These are phyloP conservation scores for Drosophila heteroneura DNA, from an alignment of 2,888 invertebrate genomes.

Conservation along the genomic window DNA sequence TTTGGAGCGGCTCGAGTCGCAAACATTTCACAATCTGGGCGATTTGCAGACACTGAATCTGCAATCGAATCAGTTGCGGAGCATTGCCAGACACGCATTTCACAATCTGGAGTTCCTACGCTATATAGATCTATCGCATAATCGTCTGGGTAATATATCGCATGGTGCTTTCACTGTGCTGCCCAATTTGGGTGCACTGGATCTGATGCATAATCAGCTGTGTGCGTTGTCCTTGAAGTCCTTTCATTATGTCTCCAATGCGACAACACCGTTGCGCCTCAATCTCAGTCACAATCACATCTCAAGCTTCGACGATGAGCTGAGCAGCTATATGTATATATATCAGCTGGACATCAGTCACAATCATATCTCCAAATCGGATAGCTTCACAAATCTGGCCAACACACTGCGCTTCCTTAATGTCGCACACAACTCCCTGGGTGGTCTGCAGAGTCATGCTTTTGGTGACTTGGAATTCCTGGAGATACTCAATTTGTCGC, in stretches of 20 bases:
- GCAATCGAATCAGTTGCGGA: slow-evolving; percentile 91
- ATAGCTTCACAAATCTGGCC: slow-evolving; percentile 89
- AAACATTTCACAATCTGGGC: slow-evolving; percentile 90
- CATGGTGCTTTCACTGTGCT: slow-evolving; percentile 91
- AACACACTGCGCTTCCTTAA: slow-evolving; percentile 89
- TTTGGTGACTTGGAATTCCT: slow-evolving; percentile 90
- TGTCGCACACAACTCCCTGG: slow-evolving; percentile 91
- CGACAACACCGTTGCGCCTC: slow-evolving; percentile 89
- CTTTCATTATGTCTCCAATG: slow-evolving; percentile 89
- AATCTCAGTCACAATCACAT: slow-evolving; percentile 91
- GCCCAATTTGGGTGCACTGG: slow-evolving; percentile 91
- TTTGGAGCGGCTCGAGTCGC: slow-evolving; percentile 88
- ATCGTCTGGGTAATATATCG: slow-evolving; percentile 91
- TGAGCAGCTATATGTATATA: slow-evolving; percentile 87
- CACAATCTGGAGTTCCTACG: slow-evolving; percentile 91
- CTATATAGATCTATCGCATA: slow-evolving; percentile 93
- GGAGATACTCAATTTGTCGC: slow-evolving; percentile 90
- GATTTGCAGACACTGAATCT: slow-evolving; percentile 92
- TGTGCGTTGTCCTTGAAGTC: slow-evolving; percentile 89
- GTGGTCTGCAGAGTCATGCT: slow-evolving; percentile 89
- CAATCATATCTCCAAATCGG: slow-evolving; percentile 89
- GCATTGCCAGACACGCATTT: slow-evolving; percentile 90
- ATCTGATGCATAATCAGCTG: slow-evolving; percentile 92
- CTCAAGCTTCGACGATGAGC: slow-evolving; percentile 82
- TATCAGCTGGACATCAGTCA: slow-evolving; percentile 90